A percentile compares a stretch with the other conserved stretches of the same genome.
Conservation (phyloP, 2,888 invertebrate genomes). For the Mimumesa dahlbomi region DNA sequence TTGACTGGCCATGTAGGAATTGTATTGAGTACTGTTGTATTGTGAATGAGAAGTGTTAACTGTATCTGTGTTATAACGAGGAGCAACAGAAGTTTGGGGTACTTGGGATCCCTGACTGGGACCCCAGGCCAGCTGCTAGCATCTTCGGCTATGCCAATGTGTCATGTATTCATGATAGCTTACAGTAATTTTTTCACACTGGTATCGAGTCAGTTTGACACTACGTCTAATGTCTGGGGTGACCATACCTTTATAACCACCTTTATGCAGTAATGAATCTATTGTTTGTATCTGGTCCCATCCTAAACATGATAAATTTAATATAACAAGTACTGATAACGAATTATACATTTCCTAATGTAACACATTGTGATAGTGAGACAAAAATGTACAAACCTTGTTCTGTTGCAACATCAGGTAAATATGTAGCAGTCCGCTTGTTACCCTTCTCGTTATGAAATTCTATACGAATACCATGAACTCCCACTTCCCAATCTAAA, state of each 20-base stretch:
- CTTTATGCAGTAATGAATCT: slow-evolving; percentile 97
- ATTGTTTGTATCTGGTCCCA: slow-evolving; percentile 99
- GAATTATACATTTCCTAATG: too few relatives aligned
- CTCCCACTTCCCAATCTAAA: slow-evolving; percentile 98
- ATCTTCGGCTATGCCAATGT: slow-evolving; percentile 85
- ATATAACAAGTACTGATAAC: too few relatives aligned
- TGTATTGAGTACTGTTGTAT: slow-evolving; percentile 58
- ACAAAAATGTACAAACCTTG: slow-evolving; percentile 89
- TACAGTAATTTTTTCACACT: slow-evolving; percentile 96
- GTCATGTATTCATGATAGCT: slow-evolving; percentile 91
- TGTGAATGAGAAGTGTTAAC: slow-evolving; percentile 62
- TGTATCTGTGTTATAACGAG: slow-evolving; percentile 64
- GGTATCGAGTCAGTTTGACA: slow-evolving; percentile 97
- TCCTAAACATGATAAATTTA: slow-evolving; percentile 88
- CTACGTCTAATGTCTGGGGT: slow-evolving; percentile 93
- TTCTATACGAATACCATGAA: slow-evolving; percentile 99
- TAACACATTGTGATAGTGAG: too few relatives aligned
- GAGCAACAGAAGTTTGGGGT: slow-evolving; percentile 62
- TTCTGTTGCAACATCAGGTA: slow-evolving; percentile 98
- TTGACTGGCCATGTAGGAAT: slow-evolving; percentile 62
- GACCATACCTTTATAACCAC: slow-evolving; percentile 95
- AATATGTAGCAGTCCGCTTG: slow-evolving; percentile 97
- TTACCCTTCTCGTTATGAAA: slow-evolving; percentile 96
- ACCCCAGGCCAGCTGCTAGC: slow-evolving; percentile 87
- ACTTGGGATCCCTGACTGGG: slow-evolving; percentile 73